Conservation (phyloP, 1,140 invertebrate species). For the Goniozus legneri region DNA sequence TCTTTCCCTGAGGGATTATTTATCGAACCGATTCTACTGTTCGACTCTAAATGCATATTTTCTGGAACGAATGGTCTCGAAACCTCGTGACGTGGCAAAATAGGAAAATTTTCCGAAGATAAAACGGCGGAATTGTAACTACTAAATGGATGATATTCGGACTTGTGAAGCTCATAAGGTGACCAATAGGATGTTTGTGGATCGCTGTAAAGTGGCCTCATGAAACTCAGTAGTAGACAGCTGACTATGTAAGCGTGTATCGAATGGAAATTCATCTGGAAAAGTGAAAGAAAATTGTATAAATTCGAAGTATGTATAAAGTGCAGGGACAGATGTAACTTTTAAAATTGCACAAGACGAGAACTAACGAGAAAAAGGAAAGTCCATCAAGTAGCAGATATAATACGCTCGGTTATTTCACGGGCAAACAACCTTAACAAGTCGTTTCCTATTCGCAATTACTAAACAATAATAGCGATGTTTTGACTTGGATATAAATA, state of each 20-base stretch:
- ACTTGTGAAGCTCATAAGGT: neutral
- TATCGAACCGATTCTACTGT: neutral
- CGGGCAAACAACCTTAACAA: too few species aligned
- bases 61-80: neutral
- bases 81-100: neutral
- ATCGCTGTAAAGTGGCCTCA: constrained; percentile 5
- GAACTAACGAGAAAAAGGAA: neutral
- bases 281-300: neutral
- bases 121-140: neutral
- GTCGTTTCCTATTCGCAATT: too few species aligned
- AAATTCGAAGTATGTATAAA: neutral
- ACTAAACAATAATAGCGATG: neutral
- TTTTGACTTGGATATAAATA: neutral
- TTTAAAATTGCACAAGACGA: neutral
- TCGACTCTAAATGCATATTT: neutral
- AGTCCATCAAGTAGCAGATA: neutral
- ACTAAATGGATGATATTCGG: neutral
- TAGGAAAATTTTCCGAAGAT: neutral
- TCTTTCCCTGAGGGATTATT: neutral
- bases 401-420: neutral
- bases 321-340: neutral
- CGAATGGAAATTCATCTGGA: constrained; percentile 20
- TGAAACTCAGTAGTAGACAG: constrained; percentile 12
- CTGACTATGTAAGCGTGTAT: neutral
- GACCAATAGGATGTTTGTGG: neutral